Base-by-base conservation (phyloP, 2,888 invertebrate species). In the Xestia c-nigrum region DNA sequence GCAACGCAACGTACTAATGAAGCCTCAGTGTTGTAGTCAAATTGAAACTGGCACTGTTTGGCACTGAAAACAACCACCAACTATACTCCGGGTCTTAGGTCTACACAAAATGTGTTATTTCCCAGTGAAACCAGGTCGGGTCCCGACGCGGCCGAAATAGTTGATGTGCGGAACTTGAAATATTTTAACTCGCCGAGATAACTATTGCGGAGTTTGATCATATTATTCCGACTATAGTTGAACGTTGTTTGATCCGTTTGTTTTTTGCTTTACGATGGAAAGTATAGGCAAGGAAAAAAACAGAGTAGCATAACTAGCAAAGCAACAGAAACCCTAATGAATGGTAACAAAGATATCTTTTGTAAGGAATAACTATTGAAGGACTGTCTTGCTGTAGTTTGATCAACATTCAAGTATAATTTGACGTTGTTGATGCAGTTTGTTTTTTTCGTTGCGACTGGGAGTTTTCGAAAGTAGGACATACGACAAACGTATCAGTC, bases 121-220 rank as follows among this genome's bases (percentile, higher is more conserved):
- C 72, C 72, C 55, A 72, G 66, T 40, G 77, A 71, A 81, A 78
- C 69, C 59, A 74, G 75, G 72, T 75, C 74, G 75, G 47, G 52
- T 31, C 65, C 52, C 68, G 63, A 65, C 72, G 66, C 65, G 73
- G 64, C 77, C 74, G n/a, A 74, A 85, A 81, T 80, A 76, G 84
- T 86, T 82, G 72, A 84, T 72, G 78, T 81, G 59, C 72, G 69
- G 74, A 84, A 79, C 78, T 82, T 77, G 74, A 70, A 86, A 87
- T 83, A 84, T 79, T 87, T 84, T 79, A 88, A 79, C 72, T 76
- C 68, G 14, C 43, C 7, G 61, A 73, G 68, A 64, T 46, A 81
- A 80, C 78, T 77, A 65, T 85, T 59, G 40, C 55, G 46, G 21
- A 72, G 57, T 81, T 72, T 69, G 55, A 43, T 73, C 38, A 50